Evolutionary conservation across 2,113 vertebrate species (phyloP).

Genomic region (Gadus chalcogrammus): DNA sequence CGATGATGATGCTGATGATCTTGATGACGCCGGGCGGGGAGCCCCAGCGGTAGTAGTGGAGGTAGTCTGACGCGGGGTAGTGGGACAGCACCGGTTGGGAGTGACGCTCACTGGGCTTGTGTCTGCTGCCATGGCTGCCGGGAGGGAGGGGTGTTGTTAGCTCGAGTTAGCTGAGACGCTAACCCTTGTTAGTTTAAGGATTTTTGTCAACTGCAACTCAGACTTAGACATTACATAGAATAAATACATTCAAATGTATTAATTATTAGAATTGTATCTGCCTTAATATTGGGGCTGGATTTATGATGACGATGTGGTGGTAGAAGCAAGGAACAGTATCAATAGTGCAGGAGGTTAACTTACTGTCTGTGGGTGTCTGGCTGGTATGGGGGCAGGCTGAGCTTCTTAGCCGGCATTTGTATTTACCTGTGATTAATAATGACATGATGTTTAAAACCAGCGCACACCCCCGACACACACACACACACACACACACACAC

Average conservation of each 20-base stretch:
- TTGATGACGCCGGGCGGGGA: conserved; percentile 91
- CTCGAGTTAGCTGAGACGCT: too few relatives aligned
- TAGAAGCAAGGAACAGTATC: not conserved
- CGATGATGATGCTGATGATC: conserved; percentile 82
- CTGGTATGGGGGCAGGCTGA: conserved; percentile 69
- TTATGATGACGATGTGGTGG: not conserved
- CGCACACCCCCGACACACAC: too few relatives aligned
- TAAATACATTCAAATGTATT: too few relatives aligned
- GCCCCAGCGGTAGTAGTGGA: conserved; percentile 84
- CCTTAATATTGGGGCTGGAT: not conserved
- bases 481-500: too few relatives aligned
- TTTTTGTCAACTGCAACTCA: too few relatives aligned
- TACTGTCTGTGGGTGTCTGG: conserved; percentile 74
- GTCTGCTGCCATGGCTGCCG: conserved; percentile 73
- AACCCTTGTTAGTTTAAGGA: too few relatives aligned
- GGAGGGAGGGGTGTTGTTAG: not conserved
- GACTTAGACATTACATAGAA: not conserved
- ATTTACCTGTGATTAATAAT: too few relatives aligned
- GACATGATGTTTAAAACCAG: not conserved
- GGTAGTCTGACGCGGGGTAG: conserved; percentile 76
- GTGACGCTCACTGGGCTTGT: conserved; percentile 67
- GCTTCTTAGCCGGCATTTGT: conserved; percentile 72
- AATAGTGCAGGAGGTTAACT: conserved; percentile 36
- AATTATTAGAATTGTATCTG: too few relatives aligned
- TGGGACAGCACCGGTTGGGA: conserved; percentile 78